Evolutionary conservation across 2,888 invertebrate genomes (phyloP).

Genomic region (Crioceris asparagi): DNA sequence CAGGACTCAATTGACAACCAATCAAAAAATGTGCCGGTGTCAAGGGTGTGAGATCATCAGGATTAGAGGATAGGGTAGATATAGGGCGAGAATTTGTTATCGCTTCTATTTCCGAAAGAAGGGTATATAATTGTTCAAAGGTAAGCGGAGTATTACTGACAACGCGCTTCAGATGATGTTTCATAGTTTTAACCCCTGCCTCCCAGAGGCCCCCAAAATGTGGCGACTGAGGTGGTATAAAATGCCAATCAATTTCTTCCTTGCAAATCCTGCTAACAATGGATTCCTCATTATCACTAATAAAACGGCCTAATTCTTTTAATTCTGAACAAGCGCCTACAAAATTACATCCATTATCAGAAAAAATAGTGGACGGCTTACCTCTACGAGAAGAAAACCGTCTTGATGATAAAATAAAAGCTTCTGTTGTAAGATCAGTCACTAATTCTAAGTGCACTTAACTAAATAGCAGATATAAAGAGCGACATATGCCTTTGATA

Average conservation of each 20-base stretch:
- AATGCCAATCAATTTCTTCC: constrained; percentile 12
- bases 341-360: constrained; percentile 22
- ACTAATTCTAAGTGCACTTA: constrained; percentile 22
- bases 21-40: constrained; percentile 17
- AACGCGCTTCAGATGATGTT: constrained; percentile 12
- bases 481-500: constrained; percentile 12
- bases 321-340: constrained; percentile 10
- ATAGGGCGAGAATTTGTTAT: constrained; percentile 24
- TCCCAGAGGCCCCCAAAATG: constrained; percentile 18
- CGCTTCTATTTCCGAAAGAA: constrained; percentile 20
- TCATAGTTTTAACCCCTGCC: constrained; percentile 11
- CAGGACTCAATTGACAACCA: constrained; percentile 6
- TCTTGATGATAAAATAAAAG: constrained; percentile 18
- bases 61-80: constrained; percentile 13
- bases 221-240: constrained; percentile 13
- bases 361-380: constrained; percentile 13
- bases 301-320: constrained; percentile 7
- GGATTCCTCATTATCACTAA: constrained; percentile 2
- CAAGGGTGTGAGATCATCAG: constrained; percentile 11
- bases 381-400: constrained; percentile 23
- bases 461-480: constrained; percentile 13
- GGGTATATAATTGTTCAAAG: constrained; percentile 22
- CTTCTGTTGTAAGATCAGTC: constrained; percentile 16
- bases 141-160: constrained; percentile 19
- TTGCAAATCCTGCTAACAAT: constrained; percentile 1